Percentiles rank a stretch among this genome's conserved stretches.
Conservation (phyloP, 2,888 invertebrate genomes). For the Mythimna pallens region DNA sequence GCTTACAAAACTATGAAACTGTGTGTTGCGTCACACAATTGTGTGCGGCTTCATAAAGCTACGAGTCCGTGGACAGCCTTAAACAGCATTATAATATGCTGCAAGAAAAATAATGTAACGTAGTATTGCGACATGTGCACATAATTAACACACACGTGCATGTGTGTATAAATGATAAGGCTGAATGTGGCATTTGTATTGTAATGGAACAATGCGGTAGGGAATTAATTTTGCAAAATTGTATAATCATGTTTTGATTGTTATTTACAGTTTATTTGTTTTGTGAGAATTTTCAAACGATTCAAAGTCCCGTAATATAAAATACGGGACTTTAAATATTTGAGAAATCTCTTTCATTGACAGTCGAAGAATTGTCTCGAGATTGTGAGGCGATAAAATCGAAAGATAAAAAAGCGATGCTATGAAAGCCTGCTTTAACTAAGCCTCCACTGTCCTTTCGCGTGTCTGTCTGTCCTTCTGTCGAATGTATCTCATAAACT, state of each 20-base stretch:
- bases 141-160: background rate
- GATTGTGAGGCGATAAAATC: background rate
- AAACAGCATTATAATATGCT: background rate
- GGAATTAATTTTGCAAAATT: constrained; percentile 5
- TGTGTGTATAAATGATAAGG: constrained; percentile 8
- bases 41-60: no score
- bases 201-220: constrained; percentile 32
- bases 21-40: no score
- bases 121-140: constrained; percentile 3
- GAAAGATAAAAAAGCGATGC: background rate
- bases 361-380: background rate
- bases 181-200: constrained; percentile 13
- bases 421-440: no score
- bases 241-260: background rate
- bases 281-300: no score
- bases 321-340: background rate
- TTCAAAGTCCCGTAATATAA: no score
- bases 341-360: background rate
- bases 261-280: background rate
- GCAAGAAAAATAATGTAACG: constrained; percentile 10
- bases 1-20: no score
- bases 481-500: no score
- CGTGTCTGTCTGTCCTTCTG: no score
- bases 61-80: no score
- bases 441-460: no score